A percentile compares a stretch with the other conserved stretches of the same genome.
Evolutionary conservation across 2,113 vertebrate species (phyloP).

Genomic region (Nerophis lumbriciformis): DNA sequence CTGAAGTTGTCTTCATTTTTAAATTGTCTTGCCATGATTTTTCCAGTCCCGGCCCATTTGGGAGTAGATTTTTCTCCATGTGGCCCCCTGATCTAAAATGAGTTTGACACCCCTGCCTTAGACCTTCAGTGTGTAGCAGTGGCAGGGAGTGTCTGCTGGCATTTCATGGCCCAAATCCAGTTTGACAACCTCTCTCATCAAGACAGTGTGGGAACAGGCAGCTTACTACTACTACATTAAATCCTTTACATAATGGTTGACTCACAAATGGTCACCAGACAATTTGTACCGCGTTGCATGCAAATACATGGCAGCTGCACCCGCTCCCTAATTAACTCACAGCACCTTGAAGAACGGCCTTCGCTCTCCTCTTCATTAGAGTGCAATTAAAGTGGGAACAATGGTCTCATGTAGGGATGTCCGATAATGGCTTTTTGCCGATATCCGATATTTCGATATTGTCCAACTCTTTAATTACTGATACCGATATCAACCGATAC

Average conservation of each 20-base stretch:
- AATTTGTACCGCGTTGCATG: not conserved
- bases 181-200: slow-evolving; percentile 40
- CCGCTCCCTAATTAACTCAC: slow-evolving; percentile 8
- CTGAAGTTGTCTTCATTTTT: no score
- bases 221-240: not conserved
- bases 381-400: not conserved
- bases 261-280: not conserved
- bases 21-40: no score
- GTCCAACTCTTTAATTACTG: no score
- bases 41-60: no score
- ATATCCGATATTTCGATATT: no score
- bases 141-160: slow-evolving; percentile 37
- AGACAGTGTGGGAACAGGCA: slow-evolving; percentile 20
- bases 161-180: slow-evolving; percentile 40
- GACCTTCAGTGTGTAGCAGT: slow-evolving; percentile 12
- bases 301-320: not conserved
- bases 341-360: not conserved
- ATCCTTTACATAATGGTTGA: not conserved
- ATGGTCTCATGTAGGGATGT: no score
- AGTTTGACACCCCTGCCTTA: no score
- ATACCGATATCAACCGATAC: no score
- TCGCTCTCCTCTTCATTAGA: not conserved
- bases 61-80: no score
- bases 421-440: no score
- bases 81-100: no score